These are phyloP conservation scores for Drosophila saltans DNA, from an alignment of 1,140 invertebrate genomes.

Conservation along the genomic window DNA sequence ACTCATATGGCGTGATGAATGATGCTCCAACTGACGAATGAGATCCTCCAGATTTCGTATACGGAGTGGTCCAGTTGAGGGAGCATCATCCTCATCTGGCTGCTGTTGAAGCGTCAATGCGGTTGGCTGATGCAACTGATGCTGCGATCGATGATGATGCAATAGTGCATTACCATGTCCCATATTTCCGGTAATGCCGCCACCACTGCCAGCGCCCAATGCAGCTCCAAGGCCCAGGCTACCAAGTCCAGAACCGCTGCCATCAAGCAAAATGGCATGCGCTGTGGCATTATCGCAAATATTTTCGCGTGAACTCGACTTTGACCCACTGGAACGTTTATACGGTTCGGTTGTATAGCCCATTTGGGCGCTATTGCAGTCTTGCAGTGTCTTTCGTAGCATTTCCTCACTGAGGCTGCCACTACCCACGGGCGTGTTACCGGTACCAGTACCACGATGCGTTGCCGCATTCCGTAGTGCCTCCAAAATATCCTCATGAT, in stretches of 20 bases:
- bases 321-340: slow-evolving; percentile 86
- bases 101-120: slow-evolving; percentile 52
- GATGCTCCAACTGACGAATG: slow-evolving; percentile 94
- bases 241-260: slow-evolving; percentile 51
- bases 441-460: slow-evolving; percentile 86
- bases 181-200: slow-evolving; percentile 42
- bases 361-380: slow-evolving; percentile 84
- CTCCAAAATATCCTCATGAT: slow-evolving; percentile 95
- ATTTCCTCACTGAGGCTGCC: slow-evolving; percentile 86
- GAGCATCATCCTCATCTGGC: slow-evolving; percentile 88
- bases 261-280: slow-evolving; percentile 83
- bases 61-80: slow-evolving; percentile 89
- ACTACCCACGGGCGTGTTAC: slow-evolving; percentile 86
- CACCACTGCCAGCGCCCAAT: slow-evolving; percentile 49
- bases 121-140: slow-evolving; percentile 77
- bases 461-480: slow-evolving; percentile 91
- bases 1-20: slow-evolving; percentile 93
- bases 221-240: slow-evolving; percentile 60
- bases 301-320: slow-evolving; percentile 85
- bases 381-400: slow-evolving; percentile 87
- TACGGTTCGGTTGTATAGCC: slow-evolving; percentile 85
- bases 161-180: slow-evolving; percentile 64
- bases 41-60: slow-evolving; percentile 96
- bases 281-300: slow-evolving; percentile 86
- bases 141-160: slow-evolving; percentile 81